Conservation (phyloP, 2,797 vertebrate species). For the Acipenser ruthenus region DNA sequence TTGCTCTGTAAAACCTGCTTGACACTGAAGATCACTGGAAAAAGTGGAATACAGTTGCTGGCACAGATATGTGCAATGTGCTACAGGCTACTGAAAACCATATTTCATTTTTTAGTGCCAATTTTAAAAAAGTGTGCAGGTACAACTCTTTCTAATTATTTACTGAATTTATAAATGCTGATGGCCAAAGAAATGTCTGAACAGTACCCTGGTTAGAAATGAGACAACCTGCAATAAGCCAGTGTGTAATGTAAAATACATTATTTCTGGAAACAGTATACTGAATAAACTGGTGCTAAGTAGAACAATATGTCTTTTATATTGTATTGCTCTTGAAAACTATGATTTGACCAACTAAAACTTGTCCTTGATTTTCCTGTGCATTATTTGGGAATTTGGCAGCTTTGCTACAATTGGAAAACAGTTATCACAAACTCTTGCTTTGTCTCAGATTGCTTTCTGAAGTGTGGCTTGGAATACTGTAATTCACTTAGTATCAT, state of each 20-base stretch:
- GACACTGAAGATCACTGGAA: constrained; percentile 5
- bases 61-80: constrained; percentile 4
- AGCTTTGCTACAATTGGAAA: constrained; percentile 6
- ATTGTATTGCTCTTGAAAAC: constrained; percentile 22
- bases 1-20: not conserved
- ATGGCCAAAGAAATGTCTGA: too few relatives aligned
- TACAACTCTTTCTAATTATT: too few relatives aligned
- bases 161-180: too few relatives aligned
- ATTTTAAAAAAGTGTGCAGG: too few relatives aligned
- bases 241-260: not conserved
- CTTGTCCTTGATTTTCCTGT: constrained; percentile 10
- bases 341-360: constrained; percentile 21
- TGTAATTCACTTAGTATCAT: too few relatives aligned
- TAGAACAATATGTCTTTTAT: constrained; percentile 32
- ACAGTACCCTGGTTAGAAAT: too few relatives aligned
- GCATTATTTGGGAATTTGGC: constrained; percentile 19
- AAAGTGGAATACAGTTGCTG: not conserved
- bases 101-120: not conserved
- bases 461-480: not conserved
- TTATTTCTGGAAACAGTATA: constrained; percentile 36
- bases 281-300: constrained; percentile 24
- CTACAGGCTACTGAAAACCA: constrained; percentile 31
- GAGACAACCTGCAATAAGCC: too few relatives aligned
- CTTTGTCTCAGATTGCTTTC: not conserved
- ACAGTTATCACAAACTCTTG: not conserved